Base-by-base conservation (phyloP, 2,888 invertebrate genomes). In the Lithophane socia region DNA sequence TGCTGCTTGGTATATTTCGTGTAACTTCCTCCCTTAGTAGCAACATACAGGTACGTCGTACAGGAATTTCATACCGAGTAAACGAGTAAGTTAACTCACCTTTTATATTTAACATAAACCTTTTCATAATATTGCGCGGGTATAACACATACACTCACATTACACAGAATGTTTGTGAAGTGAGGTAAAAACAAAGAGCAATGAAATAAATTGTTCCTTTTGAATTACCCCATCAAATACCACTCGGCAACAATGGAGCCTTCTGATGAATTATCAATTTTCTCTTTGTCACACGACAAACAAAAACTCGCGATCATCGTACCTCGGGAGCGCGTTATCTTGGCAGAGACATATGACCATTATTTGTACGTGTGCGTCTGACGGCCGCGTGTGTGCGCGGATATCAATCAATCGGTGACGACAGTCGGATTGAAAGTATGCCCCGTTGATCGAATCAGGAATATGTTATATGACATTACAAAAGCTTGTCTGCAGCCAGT, bases 251-350 rank as follows among this genome's bases (percentile, higher is more conserved):
- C 94, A 94, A 94, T 92, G 89, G 91, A 89, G 87, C 90, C 88
- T 91, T 91, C 93, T 94, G 94, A 94, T 95, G 94, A 95, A 95
- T 94, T 95, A 95, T 94, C 94, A 95, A 95, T 95, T 95, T 94
- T 93, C 95, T 93, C 93, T 95, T 94, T 94, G 94, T 95, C 94
- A 93, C 94, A 91, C 90, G 90, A 92, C 94, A 94, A 94, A 95
- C 95, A 95, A 95, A 95, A 95, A 94, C 93, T 93, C 92, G 90
- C 91, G 91, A 94, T 94, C 91, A 92, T 93, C 91, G 91, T 94
- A 94, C 94, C 95, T 95, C 93, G 93, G 93, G 93, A 93, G 91
- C 91, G 91, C 91, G 94, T 94, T 95, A 96, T 95, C 95, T 94
- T 94, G 95, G 94, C 95, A 95, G 94, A 94, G 96, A 96, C 91